A percentile compares a stretch with the other conserved stretches of the same genome.
phyloP scores from a whole-genome alignment of 2,797 vertebrate genomes.

The Cossypha caffra region DNA sequence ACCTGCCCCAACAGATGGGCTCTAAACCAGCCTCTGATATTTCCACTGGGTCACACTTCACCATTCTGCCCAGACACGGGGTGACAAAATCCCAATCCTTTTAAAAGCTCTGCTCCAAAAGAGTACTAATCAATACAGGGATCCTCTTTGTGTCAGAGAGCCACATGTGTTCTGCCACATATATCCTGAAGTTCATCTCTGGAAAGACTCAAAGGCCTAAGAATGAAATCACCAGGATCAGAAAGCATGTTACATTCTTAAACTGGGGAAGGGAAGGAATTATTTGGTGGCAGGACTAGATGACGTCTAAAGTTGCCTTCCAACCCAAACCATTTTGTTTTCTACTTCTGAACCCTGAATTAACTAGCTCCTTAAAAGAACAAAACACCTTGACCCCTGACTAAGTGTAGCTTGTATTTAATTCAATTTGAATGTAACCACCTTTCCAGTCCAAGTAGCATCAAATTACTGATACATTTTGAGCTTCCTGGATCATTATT shows the following conservation, averaged over 20 bases:
- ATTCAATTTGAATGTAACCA: background rate
- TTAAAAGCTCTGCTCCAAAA: background rate
- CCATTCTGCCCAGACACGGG: fast-evolving
- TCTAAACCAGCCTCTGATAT: background rate
- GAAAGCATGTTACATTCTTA: background rate
- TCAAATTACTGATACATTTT: background rate
- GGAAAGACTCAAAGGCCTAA: background rate
- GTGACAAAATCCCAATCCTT: background rate
- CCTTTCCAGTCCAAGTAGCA: background rate
- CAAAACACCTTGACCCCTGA: background rate
- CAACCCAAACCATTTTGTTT: background rate
- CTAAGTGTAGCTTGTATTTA: background rate
- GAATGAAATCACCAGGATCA: background rate
- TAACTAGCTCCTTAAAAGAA: background rate
- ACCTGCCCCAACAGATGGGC: background rate
- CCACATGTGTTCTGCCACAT: background rate
- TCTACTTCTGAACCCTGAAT: background rate
- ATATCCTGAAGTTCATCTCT: background rate
- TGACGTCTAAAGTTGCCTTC: background rate
- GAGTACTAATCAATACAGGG: background rate
- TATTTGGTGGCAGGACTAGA: background rate
- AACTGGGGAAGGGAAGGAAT: background rate
- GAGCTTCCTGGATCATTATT: background rate
- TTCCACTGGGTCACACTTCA: background rate
- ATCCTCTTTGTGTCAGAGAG: background rate